Percentiles rank a stretch among this genome's conserved stretches.
Evolutionary conservation across 2,888 invertebrate species (phyloP).

Genomic region (Agrochola litura): DNA sequence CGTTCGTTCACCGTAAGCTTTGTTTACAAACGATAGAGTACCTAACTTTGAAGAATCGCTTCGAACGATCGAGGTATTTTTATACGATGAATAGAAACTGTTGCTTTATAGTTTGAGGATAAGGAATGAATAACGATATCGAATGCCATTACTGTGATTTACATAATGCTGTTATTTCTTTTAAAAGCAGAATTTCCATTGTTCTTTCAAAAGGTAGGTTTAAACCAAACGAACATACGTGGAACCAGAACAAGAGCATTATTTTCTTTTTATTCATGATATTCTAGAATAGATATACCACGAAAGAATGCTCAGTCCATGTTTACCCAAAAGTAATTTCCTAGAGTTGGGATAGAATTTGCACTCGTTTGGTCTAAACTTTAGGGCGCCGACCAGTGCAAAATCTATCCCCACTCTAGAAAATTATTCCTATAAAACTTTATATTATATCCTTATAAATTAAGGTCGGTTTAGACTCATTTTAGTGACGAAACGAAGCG

Average conservation of each 20-base stretch:
- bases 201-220: not conserved
- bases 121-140: conserved; percentile 25
- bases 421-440: no score
- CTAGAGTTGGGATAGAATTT: not conserved
- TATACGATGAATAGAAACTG: conserved; percentile 18
- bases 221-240: not conserved
- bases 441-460: no score
- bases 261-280: not conserved
- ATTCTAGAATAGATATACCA: not conserved
- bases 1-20: conserved; percentile 51
- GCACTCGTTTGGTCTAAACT: not conserved
- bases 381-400: no score
- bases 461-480: no score
- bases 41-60: conserved; percentile 17
- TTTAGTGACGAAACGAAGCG: no score
- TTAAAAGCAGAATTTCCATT: conserved; percentile 13
- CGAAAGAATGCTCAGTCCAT: not conserved
- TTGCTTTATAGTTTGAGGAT: conserved; percentile 39
- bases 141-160: conserved; percentile 14
- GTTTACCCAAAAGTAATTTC: not conserved
- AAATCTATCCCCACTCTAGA: no score
- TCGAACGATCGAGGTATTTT: conserved; percentile 7
- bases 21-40: conserved; percentile 36
- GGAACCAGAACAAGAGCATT: not conserved
- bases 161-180: conserved; percentile 17